phyloP scores from a whole-genome alignment of 2,113 vertebrate species.

The Numida meleagris region DNA sequence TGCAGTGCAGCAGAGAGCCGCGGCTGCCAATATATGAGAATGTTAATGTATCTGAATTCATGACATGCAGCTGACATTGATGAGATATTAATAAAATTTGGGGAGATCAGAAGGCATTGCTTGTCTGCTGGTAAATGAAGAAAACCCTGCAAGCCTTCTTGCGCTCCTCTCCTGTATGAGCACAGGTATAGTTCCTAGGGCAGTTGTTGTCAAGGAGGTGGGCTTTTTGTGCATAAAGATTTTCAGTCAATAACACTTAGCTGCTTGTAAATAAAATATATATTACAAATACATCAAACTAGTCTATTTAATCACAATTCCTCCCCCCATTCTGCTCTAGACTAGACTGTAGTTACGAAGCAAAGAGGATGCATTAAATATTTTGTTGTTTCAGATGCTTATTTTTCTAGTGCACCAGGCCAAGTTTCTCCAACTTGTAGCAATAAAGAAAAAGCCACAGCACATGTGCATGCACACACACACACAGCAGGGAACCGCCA shows the following conservation, averaged over 20 bases:
- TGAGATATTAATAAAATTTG: not conserved
- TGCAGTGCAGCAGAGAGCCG: not conserved
- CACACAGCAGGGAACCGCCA: not conserved
- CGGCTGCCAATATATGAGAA: not conserved
- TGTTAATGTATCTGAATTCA: not conserved
- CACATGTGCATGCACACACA: not conserved
- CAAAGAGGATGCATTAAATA: not conserved
- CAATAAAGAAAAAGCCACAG: not conserved
- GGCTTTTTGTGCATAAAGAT: not conserved
- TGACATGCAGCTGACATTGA: not conserved
- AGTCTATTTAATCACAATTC: constrained; percentile 2
- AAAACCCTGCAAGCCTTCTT: not conserved
- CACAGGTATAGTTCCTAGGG: not conserved
- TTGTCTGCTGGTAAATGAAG: not conserved
- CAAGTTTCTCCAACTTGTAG: not conserved
- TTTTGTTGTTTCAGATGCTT: not conserved
- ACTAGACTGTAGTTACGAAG: not conserved
- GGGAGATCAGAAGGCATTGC: not conserved
- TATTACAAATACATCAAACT: not conserved
- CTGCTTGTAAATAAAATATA: constrained; percentile 22
- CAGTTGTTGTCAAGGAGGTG: not conserved
- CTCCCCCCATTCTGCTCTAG: not conserved
- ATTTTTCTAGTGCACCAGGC: not conserved
- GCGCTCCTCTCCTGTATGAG: not conserved
- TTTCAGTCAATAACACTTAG: constrained; percentile 13